phyloP scores from a whole-genome alignment of 2,797 vertebrate species.

The Synanceia verrucosa region DNA sequence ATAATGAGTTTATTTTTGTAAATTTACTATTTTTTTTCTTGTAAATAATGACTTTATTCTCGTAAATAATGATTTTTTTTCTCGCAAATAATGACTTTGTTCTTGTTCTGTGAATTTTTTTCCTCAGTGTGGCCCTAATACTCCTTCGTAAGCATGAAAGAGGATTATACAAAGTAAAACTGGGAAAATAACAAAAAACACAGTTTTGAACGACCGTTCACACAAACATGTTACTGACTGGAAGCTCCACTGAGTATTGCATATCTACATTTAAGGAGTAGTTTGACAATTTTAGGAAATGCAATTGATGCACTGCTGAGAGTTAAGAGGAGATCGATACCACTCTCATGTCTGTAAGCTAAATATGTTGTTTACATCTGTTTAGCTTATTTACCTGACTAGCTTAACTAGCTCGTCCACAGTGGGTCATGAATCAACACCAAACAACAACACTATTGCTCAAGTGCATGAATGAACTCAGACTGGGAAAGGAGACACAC shows the following conservation, averaged over 20 bases:
- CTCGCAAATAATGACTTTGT: too few relatives aligned
- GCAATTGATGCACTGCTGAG: not conserved
- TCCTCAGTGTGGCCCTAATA: too few relatives aligned
- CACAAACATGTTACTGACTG: conserved; percentile 49
- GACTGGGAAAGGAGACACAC: not conserved
- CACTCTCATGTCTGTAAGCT: not conserved
- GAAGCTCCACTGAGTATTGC: conserved; percentile 66
- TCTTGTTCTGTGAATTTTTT: too few relatives aligned
- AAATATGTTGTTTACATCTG: not conserved
- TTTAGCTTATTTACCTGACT: not conserved
- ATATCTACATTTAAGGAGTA: conserved; percentile 58
- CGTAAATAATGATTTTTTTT: too few relatives aligned
- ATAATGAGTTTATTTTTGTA: too few relatives aligned
- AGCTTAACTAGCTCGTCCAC: not conserved
- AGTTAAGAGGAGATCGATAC: not conserved
- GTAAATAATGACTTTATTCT: too few relatives aligned
- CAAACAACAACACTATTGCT: not conserved
- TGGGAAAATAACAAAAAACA: conserved; percentile 5
- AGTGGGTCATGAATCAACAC: not conserved
- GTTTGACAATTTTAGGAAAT: conserved; percentile 25
- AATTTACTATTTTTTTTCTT: too few relatives aligned
- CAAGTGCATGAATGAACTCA: too few relatives aligned
- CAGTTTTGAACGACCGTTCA: conserved; percentile 28
- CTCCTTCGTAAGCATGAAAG: too few relatives aligned
- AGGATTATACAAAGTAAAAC: conserved; percentile 21